Evolutionary conservation across 2,888 invertebrate species (phyloP), one percentile per base, ranked within the genome.

Genomic region (Gari tellinella): DNA sequence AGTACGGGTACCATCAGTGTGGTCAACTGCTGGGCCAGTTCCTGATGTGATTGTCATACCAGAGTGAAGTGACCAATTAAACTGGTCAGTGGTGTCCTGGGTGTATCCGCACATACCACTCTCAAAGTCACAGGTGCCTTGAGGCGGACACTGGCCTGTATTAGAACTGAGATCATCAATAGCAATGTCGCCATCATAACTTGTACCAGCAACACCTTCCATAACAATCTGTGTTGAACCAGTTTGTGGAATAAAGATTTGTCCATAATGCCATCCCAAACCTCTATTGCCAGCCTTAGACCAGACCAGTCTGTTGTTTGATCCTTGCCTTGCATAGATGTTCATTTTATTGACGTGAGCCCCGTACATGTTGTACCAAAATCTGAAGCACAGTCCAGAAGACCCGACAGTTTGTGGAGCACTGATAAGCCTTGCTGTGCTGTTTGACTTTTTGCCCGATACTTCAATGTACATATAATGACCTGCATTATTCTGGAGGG

Each of bases 351-450:
- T 89, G 21, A 90, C 85, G 67, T 85, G 74, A 31, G 88, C 83
- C 25, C 91, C 91, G 80, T 87, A 90, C 90, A 91, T 91, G 75
- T 88, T 88, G 78, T 90, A 91, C 89, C 89, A 89, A 76, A 91
- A 90, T 61, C 87, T 86, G 48, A 91, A 81, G 58, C 91, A 91
- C 21, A 82, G 73, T 2, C 88, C 88, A 43, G 67, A 15, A 3
- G 74, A 56, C 7, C 81, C 72, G 17, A 83, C 62, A 21, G 48
- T 68, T 17, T 76, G 66, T 3, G 55, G 23, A 0, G 82, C 73
- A 61, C 87, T 88, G 43, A 86, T 62, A 19, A 90, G 67, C 26
- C 86, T 80, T 7, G 89, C 89, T 55, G 87, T 81, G 38, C 72
- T 74, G 57, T 88, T 88, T 7, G 61, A 51, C 8, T 51, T 7